phyloP scores from a whole-genome alignment of 1,140 invertebrate genomes.

The Drosophila serrata region DNA sequence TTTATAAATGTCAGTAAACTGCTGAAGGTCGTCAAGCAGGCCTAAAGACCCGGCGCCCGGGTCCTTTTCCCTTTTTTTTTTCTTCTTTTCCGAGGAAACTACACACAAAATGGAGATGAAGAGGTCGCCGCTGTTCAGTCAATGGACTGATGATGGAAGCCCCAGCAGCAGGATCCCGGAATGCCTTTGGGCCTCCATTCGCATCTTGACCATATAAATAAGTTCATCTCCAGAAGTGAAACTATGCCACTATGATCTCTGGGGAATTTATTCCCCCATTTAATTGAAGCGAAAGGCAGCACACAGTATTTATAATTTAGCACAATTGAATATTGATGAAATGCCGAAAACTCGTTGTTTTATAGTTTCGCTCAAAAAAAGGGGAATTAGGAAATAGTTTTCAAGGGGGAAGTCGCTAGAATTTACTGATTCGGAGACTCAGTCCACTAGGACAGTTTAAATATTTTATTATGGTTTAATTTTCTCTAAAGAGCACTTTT shows the following conservation, averaged over 20 bases:
- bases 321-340: conserved; percentile 16
- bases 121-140: background rate
- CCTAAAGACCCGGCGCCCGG: conserved; percentile 13
- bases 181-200: background rate
- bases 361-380: background rate
- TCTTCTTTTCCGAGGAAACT: conserved; percentile 2
- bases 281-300: background rate
- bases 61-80: background rate
- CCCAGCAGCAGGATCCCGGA: background rate
- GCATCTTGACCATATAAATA: conserved; percentile 15
- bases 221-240: conserved; percentile 3
- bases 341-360: background rate
- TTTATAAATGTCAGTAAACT: conserved; percentile 73
- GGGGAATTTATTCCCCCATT: conserved; percentile 11
- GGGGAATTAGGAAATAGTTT: background rate
- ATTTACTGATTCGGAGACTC: background rate
- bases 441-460: too few relatives aligned
- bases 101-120: conserved; percentile 9
- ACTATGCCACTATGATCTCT: conserved; percentile 1
- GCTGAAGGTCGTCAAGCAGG: conserved; percentile 58
- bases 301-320: conserved; percentile 1
- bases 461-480: background rate
- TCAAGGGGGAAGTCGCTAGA: background rate
- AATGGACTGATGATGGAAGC: conserved; percentile 22
- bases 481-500: background rate